phyloP scores from a whole-genome alignment of 1,140 invertebrate genomes.

The Drosophila sechellia region DNA sequence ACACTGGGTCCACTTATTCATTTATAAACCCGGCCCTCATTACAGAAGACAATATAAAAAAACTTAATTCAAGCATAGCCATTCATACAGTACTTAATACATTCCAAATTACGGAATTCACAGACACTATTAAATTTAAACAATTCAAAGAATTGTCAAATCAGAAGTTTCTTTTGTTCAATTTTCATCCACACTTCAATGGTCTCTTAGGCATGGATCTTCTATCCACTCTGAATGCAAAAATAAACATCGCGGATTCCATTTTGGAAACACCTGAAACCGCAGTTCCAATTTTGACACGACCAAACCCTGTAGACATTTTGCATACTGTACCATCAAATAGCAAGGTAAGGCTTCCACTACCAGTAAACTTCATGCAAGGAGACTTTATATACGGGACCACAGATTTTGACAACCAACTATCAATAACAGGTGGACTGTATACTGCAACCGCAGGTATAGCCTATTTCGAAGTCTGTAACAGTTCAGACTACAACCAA shows the following conservation, averaged over 20 bases:
- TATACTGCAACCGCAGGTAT: constrained; percentile 1
- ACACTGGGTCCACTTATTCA: constrained; percentile 4
- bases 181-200: constrained; percentile 7
- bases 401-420: background rate
- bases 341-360: background rate
- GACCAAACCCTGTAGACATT: background rate
- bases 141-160: constrained; percentile 3
- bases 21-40: background rate
- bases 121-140: constrained; percentile 4
- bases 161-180: constrained; percentile 8
- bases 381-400: constrained; percentile 14
- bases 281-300: background rate
- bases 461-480: constrained; percentile 3
- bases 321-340: constrained; percentile 6
- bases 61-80: background rate
- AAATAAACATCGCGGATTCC: constrained; percentile 10
- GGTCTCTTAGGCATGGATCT: constrained; percentile 2
- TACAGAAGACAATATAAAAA: background rate
- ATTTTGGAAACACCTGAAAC: background rate
- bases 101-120: constrained; percentile 7
- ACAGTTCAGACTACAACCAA: constrained; percentile 10
- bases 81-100: constrained; percentile 3
- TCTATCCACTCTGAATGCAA: constrained; percentile 1
- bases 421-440: constrained; percentile 1
- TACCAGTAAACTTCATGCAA: constrained; percentile 2